Conservation (phyloP, 2,113 vertebrate genomes). For the Indicator maculatus region DNA sequence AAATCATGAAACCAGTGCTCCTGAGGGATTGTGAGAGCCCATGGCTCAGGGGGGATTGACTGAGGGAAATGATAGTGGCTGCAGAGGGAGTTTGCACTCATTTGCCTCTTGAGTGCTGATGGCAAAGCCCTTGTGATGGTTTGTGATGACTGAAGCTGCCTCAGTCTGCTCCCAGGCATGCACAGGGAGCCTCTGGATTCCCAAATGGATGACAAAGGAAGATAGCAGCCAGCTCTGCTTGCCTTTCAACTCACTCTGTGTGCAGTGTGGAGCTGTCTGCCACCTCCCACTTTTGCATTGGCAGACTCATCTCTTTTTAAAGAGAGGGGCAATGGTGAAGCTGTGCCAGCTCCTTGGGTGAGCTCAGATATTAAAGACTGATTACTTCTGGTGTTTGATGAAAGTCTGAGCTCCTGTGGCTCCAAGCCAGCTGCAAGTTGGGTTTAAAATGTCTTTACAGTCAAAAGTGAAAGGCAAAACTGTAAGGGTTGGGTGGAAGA, state of each 20-base stretch:
- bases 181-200: not conserved
- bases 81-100: not conserved
- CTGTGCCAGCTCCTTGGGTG: not conserved
- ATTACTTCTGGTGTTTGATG: not conserved
- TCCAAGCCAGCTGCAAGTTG: not conserved
- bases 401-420: not conserved
- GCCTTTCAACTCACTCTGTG: not conserved
- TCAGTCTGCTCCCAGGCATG: not conserved
- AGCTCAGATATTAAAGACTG: not conserved
- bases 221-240: not conserved
- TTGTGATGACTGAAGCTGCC: not conserved
- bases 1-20: not conserved
- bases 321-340: not conserved
- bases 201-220: not conserved
- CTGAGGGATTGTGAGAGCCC: not conserved
- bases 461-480: not conserved
- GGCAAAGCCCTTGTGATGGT: not conserved
- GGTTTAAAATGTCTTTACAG: not conserved
- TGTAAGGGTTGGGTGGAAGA: not conserved
- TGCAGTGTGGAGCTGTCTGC: not conserved
- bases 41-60: not conserved
- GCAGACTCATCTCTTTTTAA: not conserved
- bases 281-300: not conserved
- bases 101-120: not conserved
- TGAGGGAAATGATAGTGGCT: not conserved